Evolutionary conservation across 1,140 invertebrate genomes (phyloP).

Genomic region (Metopolophium dirhodum): DNA sequence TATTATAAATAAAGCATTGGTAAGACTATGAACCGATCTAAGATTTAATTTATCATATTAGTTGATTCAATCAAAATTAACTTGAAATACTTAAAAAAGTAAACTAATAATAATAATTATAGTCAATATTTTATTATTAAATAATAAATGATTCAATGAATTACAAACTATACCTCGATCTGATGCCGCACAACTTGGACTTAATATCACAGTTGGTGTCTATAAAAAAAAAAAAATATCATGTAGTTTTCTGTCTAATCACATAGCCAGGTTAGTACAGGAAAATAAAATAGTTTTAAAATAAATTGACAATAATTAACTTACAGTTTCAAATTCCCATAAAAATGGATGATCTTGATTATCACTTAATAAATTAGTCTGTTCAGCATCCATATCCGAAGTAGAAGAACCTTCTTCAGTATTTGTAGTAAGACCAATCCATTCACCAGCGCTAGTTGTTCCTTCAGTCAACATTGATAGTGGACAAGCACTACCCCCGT

Average conservation of each 20-base stretch:
- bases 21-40: background rate
- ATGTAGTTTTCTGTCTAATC: background rate
- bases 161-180: constrained; percentile 71
- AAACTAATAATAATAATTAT: background rate
- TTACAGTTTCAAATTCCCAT: constrained; percentile 75
- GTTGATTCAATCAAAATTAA: background rate
- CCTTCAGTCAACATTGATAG: constrained; percentile 64
- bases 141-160: constrained; percentile 38
- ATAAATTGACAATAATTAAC: constrained; percentile 19
- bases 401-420: constrained; percentile 85
- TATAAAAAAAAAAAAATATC: constrained; percentile 59
- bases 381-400: constrained; percentile 72
- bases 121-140: background rate
- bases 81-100: background rate
- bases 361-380: constrained; percentile 64
- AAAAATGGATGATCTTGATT: constrained; percentile 70
- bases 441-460: constrained; percentile 78
- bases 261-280: too few relatives aligned
- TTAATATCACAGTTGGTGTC: constrained; percentile 74
- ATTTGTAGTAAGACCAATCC: constrained; percentile 84
- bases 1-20: background rate
- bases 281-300: too few relatives aligned
- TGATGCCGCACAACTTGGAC: constrained; percentile 72
- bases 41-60: background rate
- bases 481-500: constrained; percentile 63